Evolutionary conservation across 64 coral and sea anemone genomes (phyloP), one percentile per base, ranked within the genome.

Genomic region (Pachyseris speciosa): DNA sequence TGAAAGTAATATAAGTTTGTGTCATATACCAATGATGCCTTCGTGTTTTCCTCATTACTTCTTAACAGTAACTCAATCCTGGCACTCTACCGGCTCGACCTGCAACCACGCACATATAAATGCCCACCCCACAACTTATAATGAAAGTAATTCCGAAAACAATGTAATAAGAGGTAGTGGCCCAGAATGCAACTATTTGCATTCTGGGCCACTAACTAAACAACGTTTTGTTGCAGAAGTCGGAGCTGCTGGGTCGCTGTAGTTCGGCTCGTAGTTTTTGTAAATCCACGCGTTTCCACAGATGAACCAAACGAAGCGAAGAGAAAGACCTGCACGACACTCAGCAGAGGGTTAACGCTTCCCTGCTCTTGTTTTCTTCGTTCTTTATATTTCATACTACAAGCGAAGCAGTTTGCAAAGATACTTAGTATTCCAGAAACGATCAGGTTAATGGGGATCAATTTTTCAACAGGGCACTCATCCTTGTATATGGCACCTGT

Each of bases 401-500:
- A 71, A 29, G 19, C 5, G 37, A 3, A 39, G 5, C 32, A 71
- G 36, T 8, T 71, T 2, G 12, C 7, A 4, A 74, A 74, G 10
- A 74, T 1, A 22, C 42, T 15, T 40, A 22, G 9, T 24, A 40
- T 4, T 43, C 71, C 71, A 74, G 17, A 10, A 38, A 45, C 71
- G 71, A 74, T 74, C 39, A 74, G 13, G 38, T 74, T 26, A 28
- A 74, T 74, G 22, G 71, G 71, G 42, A 74, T 74, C 71, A 74
- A 45, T 7, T 47, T 28, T 43, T 74, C 71, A 7, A 74, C 71
- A 7, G 71, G 71, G 24, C 71, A 74, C 39, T 74, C 39, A 41
- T 74, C 71, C 15, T 74, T 74, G 22, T 74, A 74, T 47, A 27
- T 74, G 38, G 0, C 71, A 49, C 71, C 71, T 74, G 7, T n/a